Percentiles rank a stretch among this genome's conserved stretches.
Evolutionary conservation across 2,113 vertebrate species (phyloP).

Genomic region (Microtus montanus): DNA sequence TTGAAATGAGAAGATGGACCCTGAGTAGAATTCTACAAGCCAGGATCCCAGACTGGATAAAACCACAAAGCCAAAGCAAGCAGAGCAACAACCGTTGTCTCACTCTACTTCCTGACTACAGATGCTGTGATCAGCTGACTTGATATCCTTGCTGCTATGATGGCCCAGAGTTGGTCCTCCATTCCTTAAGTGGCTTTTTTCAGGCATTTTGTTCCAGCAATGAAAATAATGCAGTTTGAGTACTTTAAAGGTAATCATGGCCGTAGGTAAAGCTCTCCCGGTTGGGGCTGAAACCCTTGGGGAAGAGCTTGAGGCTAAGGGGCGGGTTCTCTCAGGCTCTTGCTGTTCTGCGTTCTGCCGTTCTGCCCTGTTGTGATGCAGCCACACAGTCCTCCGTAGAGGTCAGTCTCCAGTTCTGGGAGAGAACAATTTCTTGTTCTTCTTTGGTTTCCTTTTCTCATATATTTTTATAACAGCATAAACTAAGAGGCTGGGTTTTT

Average conservation of each 20-base stretch:
- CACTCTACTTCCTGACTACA: not conserved
- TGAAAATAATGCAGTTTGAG: not conserved
- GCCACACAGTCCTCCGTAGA: not conserved
- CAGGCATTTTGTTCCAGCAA: not conserved
- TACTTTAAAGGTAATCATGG: not conserved
- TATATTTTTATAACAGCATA: not conserved
- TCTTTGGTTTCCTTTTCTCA: not conserved
- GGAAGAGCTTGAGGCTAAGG: not conserved
- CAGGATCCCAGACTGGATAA: not conserved
- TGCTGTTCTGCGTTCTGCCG: not conserved
- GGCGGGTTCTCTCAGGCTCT: not conserved
- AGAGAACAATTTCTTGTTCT: not conserved
- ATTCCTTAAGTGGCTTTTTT: not conserved
- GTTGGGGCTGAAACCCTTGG: not conserved
- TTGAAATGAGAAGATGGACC: not conserved
- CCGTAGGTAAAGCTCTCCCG: not conserved
- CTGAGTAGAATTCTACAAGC: not conserved
- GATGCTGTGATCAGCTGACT: not conserved
- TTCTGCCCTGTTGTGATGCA: not conserved
- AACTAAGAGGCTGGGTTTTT: not conserved
- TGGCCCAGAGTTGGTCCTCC: too few relatives aligned
- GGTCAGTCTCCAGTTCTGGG: not conserved
- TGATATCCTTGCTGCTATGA: not conserved
- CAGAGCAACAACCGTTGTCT: not conserved
- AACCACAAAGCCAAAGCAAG: not conserved